Conservation (phyloP, 2,888 invertebrate species). For the Phaonia tiefii region DNA sequence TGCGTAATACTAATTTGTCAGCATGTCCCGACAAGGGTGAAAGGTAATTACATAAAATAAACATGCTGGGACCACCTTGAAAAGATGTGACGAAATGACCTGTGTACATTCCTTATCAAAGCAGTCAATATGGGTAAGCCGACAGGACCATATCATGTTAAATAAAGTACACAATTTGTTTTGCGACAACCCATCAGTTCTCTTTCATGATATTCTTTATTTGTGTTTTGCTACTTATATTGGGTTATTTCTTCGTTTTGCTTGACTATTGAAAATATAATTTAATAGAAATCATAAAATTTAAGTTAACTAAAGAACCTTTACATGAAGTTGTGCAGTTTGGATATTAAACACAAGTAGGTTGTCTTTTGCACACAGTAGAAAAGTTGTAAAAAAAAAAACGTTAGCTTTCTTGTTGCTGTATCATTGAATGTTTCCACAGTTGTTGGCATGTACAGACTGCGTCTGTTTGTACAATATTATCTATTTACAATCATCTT, state of each 20-base stretch:
- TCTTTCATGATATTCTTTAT: constrained; percentile 28
- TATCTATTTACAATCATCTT: constrained; percentile 83
- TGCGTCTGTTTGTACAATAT: neutral
- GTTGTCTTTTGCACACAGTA: neutral
- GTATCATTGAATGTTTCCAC: constrained; percentile 2
- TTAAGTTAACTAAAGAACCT: constrained; percentile 34
- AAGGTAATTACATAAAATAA: too few species aligned
- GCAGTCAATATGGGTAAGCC: too few species aligned
- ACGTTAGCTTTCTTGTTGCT: constrained; percentile 19
- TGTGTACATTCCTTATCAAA: too few species aligned
- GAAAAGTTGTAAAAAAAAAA: constrained; percentile 16
- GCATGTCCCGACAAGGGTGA: too few species aligned
- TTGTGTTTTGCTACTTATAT: constrained; percentile 27
- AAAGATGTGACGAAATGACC: too few species aligned
- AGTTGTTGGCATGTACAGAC: neutral
- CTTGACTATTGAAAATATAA: constrained; percentile 31
- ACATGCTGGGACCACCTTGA: too few species aligned
- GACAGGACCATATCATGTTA: too few species aligned
- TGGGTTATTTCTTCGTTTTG: constrained; percentile 14
- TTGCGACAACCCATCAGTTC: too few species aligned
- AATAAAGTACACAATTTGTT: too few species aligned
- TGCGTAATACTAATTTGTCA: too few species aligned
- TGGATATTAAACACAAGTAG: constrained; percentile 8
- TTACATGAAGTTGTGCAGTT: neutral
- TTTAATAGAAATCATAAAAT: constrained; percentile 34